phyloP scores from a whole-genome alignment of 2,888 invertebrate genomes.

The Athripsodes cinereus region DNA sequence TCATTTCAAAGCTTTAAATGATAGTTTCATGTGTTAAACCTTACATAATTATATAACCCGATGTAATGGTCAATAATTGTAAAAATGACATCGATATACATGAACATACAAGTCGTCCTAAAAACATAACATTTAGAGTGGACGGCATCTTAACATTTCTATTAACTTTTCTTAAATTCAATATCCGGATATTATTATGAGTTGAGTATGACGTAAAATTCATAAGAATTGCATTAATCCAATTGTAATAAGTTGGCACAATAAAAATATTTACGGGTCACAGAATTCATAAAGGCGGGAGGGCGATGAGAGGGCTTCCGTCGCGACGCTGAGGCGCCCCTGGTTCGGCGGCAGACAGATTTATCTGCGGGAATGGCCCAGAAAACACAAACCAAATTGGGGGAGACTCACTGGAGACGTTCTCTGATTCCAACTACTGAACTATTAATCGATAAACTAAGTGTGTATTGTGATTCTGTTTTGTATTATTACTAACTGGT shows the following conservation, averaged over 20 bases:
- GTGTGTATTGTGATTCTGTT: no score
- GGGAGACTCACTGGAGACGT: slow-evolving; percentile 12
- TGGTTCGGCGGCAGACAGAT: slow-evolving; percentile 20
- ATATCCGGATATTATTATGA: no score
- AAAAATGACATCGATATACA: no score
- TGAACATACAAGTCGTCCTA: no score
- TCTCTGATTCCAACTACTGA: not conserved
- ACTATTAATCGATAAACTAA: slow-evolving; percentile 7
- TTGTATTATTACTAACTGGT: no score
- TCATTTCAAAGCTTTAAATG: no score
- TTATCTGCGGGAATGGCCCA: slow-evolving; percentile 18
- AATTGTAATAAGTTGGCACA: slow-evolving; percentile 25
- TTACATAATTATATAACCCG: no score
- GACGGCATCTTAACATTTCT: no score
- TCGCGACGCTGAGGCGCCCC: slow-evolving; percentile 12
- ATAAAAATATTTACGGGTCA: slow-evolving; percentile 27
- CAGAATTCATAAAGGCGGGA: slow-evolving; percentile 17
- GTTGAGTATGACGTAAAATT: not conserved
- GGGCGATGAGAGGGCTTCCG: slow-evolving; percentile 14
- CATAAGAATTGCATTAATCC: slow-evolving; percentile 1
- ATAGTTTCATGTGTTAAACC: no score
- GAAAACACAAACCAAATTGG: slow-evolving; percentile 4
- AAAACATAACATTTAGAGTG: no score
- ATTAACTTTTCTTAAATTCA: no score
- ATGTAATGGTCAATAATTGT: no score